Percentiles rank a stretch among this genome's conserved stretches.
Evolutionary conservation across 2,113 vertebrate species (phyloP).

Genomic region (Poecile atricapillus): DNA sequence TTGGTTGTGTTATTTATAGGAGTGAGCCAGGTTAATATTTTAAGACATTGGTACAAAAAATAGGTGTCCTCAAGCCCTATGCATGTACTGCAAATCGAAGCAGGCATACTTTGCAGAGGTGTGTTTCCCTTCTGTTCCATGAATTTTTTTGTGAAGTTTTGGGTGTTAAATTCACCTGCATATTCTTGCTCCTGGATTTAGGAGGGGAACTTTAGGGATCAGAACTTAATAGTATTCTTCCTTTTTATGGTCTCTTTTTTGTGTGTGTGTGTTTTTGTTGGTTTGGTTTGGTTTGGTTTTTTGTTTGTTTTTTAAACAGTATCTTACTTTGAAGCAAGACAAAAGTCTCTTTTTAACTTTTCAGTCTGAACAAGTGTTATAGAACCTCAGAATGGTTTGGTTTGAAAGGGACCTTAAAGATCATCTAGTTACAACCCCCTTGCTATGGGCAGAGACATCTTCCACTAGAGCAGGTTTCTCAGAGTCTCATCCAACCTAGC

Average conservation of each 20-base stretch:
- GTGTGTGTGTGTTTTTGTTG: neutral
- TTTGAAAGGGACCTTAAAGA: neutral
- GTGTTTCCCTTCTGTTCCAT: neutral
- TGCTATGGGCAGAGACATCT: neutral
- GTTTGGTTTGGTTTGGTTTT: neutral
- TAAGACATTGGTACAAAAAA: neutral
- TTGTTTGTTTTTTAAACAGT: neutral
- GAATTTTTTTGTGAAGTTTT: neutral
- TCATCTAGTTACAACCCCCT: neutral
- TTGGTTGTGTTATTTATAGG: neutral
- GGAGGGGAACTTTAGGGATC: neutral
- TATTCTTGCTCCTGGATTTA: neutral
- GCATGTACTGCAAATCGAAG: neutral
- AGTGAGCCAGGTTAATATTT: neutral
- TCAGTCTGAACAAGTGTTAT: neutral
- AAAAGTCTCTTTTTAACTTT: neutral
- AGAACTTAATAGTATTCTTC: neutral
- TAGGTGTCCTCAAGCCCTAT: neutral
- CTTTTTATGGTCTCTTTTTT: neutral
- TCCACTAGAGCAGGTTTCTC: neutral
- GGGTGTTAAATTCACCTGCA: neutral
- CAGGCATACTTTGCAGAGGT: neutral
- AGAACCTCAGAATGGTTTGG: neutral
- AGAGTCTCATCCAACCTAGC: rapidly evolving
- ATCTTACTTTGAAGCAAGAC: neutral